Percentiles rank a stretch among this genome's conserved stretches.
Conservation (phyloP, 1,140 invertebrate species). For the Drosophila orena region DNA sequence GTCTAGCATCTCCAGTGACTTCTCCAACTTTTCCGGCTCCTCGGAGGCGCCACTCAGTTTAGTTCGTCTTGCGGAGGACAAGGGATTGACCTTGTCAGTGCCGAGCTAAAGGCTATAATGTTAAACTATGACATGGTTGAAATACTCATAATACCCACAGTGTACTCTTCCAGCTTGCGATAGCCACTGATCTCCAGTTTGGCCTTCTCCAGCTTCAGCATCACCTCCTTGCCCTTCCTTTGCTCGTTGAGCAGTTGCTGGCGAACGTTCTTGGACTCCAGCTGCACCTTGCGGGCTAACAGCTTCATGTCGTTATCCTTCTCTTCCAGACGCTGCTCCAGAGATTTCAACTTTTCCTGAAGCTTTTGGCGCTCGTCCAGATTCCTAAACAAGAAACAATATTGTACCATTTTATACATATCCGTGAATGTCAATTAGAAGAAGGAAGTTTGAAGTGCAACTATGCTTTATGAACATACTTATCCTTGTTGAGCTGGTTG, state of each 20-base stretch:
- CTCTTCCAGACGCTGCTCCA: slow-evolving; percentile 88
- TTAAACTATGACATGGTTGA: neutral
- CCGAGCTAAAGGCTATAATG: slow-evolving; percentile 5
- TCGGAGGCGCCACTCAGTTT: slow-evolving; percentile 46
- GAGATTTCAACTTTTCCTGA: slow-evolving; percentile 87
- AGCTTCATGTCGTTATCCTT: slow-evolving; percentile 89
- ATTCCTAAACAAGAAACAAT: slow-evolving; percentile 85
- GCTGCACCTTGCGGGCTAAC: slow-evolving; percentile 88
- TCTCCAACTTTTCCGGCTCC: slow-evolving; percentile 68
- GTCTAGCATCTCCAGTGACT: slow-evolving; percentile 67
- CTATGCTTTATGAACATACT: slow-evolving; percentile 85
- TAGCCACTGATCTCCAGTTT: slow-evolving; percentile 83
- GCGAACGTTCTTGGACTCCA: slow-evolving; percentile 90
- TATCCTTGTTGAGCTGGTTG: slow-evolving; percentile 89
- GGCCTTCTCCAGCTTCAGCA: slow-evolving; percentile 88
- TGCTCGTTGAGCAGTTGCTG: slow-evolving; percentile 89
- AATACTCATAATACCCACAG: slow-evolving; percentile 36
- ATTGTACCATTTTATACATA: no score
- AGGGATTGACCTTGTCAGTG: slow-evolving; percentile 60
- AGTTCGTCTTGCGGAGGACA: slow-evolving; percentile 51
- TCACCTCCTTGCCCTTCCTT: slow-evolving; percentile 89
- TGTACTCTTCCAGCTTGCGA: slow-evolving; percentile 76
- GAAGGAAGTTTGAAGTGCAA: no score
- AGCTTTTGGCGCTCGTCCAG: slow-evolving; percentile 90
- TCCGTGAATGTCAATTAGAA: no score